Evolutionary conservation across 2,797 vertebrate genomes (phyloP), one percentile per base, ranked within the genome.

Genomic region (Pagetopsis macropterus): DNA sequence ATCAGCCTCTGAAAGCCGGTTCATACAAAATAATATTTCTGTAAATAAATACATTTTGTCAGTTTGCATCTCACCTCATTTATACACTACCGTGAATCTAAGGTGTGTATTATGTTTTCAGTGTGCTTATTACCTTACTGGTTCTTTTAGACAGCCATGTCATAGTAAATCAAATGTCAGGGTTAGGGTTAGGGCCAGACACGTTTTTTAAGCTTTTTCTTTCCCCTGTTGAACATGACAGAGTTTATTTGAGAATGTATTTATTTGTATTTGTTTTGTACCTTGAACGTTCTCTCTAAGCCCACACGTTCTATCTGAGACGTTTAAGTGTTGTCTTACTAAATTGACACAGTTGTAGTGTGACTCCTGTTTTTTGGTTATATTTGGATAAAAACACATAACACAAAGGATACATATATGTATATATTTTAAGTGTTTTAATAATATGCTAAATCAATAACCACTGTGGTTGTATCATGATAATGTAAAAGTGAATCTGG

Each of bases 401-500:
- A 27, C 9, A 14, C 10, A 9, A 19, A 16, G 9, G 50, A 40
- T 23, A 27, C 31, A 9, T 46, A 3, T 14, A 14, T n/a, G 8
- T 37, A 37, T 37, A 37, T 37, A 37, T 9, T 37, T 6, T 33
- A 37, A 37, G 33, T 37, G 33, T 37, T 37, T 37, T 7, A 37
- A 37, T 37, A 37, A 7, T 37, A 37, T 37, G 33, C 33, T 43
- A 31, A 72, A 55, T 70, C 37, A 65, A 61, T 19, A 72, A 43
- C 13, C 71, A 40, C 41, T 60, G 15, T 17, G 11, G 3, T 57
- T 72, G 44, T 15, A 19, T 60, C 45, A 66, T 7, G 33, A 67
- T 31, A 37, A 19, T 65, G 45, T 31, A 67, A 81, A 82, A 79
- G 70, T 70, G 68, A 64, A 46, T 64, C 37, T 54, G 33, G 58